Conservation (phyloP, 1,140 invertebrate species). For the Eubasilissa regina region DNA sequence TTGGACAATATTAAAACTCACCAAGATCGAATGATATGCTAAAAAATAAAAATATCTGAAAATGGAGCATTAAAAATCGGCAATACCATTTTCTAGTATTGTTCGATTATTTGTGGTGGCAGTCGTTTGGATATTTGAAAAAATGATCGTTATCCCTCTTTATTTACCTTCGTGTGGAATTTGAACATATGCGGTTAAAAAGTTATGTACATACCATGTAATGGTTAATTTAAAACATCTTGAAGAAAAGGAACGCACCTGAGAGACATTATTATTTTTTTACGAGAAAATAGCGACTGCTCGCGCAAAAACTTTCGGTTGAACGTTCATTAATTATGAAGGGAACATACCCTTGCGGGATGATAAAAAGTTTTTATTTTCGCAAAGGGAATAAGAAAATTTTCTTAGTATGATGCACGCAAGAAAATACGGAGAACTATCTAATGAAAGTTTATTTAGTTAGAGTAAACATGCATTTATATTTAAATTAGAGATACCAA, state of each 20-base stretch:
- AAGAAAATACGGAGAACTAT: neutral
- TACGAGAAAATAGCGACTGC: constrained; percentile 8
- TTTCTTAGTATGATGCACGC: neutral
- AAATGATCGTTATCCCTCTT: neutral
- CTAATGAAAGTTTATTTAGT: neutral
- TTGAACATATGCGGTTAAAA: constrained; percentile 5
- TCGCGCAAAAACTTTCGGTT: constrained; percentile 21
- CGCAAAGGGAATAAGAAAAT: neutral
- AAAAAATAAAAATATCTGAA: constrained; percentile 14
- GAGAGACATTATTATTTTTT: constrained; percentile 32
- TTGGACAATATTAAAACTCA: neutral
- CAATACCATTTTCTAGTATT: neutral
- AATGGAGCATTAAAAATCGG: neutral
- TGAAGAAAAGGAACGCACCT: neutral
- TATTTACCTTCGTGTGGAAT: neutral
- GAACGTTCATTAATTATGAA: constrained; percentile 33
- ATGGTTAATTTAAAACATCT: constrained; percentile 16
- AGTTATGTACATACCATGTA: constrained; percentile 8
- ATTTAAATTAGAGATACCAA: too few species aligned
- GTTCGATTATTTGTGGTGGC: neutral
- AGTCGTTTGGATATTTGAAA: neutral
- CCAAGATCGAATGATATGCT: neutral
- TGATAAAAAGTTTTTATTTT: neutral
- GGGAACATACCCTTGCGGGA: neutral
- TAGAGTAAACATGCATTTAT: neutral